These are phyloP conservation scores for Nephrotoma flavescens DNA, from an alignment of 2,888 invertebrate species.

Conservation along the genomic window DNA sequence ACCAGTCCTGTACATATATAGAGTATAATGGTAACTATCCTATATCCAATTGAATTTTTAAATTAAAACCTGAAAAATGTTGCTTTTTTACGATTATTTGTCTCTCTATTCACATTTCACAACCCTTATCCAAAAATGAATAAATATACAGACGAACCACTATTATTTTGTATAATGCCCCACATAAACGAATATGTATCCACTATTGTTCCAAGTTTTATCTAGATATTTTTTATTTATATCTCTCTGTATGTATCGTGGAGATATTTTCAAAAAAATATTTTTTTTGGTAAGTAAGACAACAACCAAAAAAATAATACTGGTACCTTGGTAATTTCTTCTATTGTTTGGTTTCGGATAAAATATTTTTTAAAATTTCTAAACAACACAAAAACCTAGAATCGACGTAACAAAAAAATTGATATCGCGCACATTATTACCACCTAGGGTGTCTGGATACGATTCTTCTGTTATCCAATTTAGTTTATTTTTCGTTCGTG, in stretches of 20 bases:
- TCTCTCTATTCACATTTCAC: background rate
- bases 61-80: background rate
- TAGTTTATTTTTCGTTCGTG: background rate
- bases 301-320: background rate
- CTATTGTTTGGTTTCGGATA: background rate
- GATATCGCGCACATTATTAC: background rate
- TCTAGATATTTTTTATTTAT: background rate
- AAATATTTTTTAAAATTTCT: background rate
- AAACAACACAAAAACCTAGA: background rate
- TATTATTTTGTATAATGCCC: background rate
- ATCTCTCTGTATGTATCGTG: background rate
- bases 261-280: background rate
- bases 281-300: background rate
- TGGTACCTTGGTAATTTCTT: background rate
- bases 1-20: background rate
- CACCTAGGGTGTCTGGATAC: background rate
- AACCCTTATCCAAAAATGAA: background rate
- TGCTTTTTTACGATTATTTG: background rate
- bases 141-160: background rate
- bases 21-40: background rate
- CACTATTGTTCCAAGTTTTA: background rate
- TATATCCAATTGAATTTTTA: background rate
- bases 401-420: background rate
- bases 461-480: background rate
- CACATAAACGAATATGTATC: background rate